These are phyloP conservation scores for Ernsta delagoae DNA, from an alignment of 2,888 invertebrate species.

Conservation along the genomic window DNA sequence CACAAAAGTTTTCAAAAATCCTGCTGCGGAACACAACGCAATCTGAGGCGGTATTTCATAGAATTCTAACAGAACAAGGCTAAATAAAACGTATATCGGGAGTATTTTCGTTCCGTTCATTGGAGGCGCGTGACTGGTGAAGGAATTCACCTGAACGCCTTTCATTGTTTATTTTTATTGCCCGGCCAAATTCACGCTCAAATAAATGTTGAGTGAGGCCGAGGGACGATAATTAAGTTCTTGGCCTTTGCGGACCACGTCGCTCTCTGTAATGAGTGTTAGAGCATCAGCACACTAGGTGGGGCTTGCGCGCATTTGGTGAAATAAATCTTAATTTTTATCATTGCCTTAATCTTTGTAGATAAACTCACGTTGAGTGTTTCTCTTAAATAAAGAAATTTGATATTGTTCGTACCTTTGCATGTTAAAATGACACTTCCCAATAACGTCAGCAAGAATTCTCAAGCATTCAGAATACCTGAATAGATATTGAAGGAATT, in stretches of 20 bases:
- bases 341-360: too few species aligned
- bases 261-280: slow-evolving; percentile 27
- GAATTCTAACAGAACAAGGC: slow-evolving; percentile 13
- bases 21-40: not conserved
- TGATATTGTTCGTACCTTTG: too few species aligned
- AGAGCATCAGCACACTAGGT: slow-evolving; percentile 7
- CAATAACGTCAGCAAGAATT: too few species aligned
- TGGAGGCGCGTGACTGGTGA: slow-evolving; percentile 43
- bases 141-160: slow-evolving; percentile 56
- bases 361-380: too few species aligned
- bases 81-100: slow-evolving; percentile 20
- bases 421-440: too few species aligned
- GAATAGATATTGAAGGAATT: too few species aligned
- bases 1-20: slow-evolving; percentile 4
- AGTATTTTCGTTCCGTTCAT: slow-evolving; percentile 13
- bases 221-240: slow-evolving; percentile 76
- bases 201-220: slow-evolving; percentile 70
- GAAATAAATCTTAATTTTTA: too few species aligned
- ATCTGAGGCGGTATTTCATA: slow-evolving; percentile 8
- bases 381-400: too few species aligned
- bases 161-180: slow-evolving; percentile 77
- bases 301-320: too few species aligned
- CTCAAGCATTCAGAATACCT: too few species aligned
- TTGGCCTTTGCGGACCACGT: slow-evolving; percentile 64
- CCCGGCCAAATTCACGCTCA: slow-evolving; percentile 70